Percentiles rank a stretch among this genome's conserved stretches.
Evolutionary conservation across 2,113 vertebrate species (phyloP).

Genomic region (Alaudala cheleensis): DNA sequence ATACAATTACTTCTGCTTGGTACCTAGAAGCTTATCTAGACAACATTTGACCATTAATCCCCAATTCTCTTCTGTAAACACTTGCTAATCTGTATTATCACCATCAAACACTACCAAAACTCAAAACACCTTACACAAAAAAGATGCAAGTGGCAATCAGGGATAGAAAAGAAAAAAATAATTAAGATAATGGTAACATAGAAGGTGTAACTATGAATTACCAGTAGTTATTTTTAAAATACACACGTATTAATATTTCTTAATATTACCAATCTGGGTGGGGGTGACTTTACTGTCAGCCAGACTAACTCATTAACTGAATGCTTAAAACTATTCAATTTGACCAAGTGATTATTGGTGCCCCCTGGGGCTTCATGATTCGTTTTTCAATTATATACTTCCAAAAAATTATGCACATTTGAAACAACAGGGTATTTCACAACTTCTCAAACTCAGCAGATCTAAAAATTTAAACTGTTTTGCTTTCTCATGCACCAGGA

Average conservation of each 20-base stretch:
- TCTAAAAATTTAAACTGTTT: not conserved
- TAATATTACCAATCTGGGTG: not conserved
- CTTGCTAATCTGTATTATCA: not conserved
- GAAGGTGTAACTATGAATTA: not conserved
- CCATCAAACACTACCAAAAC: not conserved
- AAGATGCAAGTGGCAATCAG: not conserved
- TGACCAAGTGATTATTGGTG: not conserved
- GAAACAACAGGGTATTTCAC: not conserved
- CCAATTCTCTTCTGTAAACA: not conserved
- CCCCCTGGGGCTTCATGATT: not conserved
- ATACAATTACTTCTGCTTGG: not conserved
- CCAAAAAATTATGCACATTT: not conserved
- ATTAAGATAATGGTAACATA: not conserved
- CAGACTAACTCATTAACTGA: not conserved
- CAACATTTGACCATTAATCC: not conserved
- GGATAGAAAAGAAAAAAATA: not conserved
- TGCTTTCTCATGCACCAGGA: not conserved
- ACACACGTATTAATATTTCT: not conserved
- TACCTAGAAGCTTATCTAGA: not conserved
- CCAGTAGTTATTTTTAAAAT: not conserved
- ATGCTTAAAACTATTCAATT: not conserved
- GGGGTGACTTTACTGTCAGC: not conserved
- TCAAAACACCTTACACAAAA: not conserved
- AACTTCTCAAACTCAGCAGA: not conserved
- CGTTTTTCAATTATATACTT: not conserved